Evolutionary conservation across 2,888 invertebrate species (phyloP), one percentile per base, ranked within the genome.

Genomic region (Pristionchus arcanus): DNA sequence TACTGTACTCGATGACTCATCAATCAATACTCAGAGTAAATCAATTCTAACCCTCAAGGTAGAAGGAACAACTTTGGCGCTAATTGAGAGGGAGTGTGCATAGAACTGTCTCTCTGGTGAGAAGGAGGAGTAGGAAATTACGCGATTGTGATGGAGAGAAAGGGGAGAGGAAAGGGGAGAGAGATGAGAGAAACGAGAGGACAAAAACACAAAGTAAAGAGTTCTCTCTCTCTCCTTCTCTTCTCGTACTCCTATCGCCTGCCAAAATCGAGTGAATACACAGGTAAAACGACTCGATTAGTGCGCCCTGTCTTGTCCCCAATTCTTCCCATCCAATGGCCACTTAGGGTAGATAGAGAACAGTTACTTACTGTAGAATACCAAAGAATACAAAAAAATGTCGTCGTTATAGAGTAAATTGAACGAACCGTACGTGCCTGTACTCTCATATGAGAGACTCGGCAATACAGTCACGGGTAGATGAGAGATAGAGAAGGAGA

Each of bases 191-290:
- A 81, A 81, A 74, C 49, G 53, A 81, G 81, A 49, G 49, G 49
- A 81, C 81, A 81, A 81, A 81, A 81, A 81, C 81, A 81, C 81
- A 81, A 81, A 77, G 77, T 77, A 77, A 77, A 81, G 81, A 81
- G 81, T 59, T 85, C 84, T 25, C 84, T n/a, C 84, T 59, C 34
- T 19, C 55, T 55, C 59, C 31, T 85, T n/a, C 59, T 37, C 37
- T n/a, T 84, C 84, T 53, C 59, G 31, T n/a, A n/a, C n/a, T 21
- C 34, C 84, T 55, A 59, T 85, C 84, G 55, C 59, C 59, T 25
- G 21, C 81, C 81, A 85, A 85, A 85, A 55, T 85, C 63, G 84
- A 81, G 49, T 74, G 74, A 74, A 74, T 74, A 74, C 74, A 74
- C 37, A 74, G 74, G 74, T 53, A 81, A 81, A 81, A 81, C 81